Evolutionary conservation across 2,113 vertebrate species (phyloP).

Genomic region (Trinectes maculatus): DNA sequence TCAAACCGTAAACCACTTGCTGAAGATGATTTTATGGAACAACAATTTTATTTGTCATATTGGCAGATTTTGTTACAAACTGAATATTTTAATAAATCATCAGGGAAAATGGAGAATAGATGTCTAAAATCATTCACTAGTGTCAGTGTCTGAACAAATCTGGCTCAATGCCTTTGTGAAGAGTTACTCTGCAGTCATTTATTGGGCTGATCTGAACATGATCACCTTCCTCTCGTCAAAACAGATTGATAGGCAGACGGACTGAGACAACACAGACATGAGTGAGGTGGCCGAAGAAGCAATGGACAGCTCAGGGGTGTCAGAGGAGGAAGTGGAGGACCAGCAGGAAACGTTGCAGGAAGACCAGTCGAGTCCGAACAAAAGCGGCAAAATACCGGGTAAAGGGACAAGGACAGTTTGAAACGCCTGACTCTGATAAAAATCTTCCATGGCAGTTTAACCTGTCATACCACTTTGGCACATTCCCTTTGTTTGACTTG

Average conservation of each 20-base stretch:
- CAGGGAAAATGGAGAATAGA: no score
- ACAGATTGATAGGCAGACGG: fast-evolving
- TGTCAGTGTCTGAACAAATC: no score
- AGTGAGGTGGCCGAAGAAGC: conserved; percentile 30
- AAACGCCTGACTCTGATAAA: background rate
- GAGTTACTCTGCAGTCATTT: no score
- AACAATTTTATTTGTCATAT: no score
- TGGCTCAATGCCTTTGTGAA: no score
- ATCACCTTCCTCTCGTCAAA: background rate
- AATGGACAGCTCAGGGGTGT: conserved; percentile 46
- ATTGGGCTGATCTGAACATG: no score
- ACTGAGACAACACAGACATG: conserved; percentile 20
- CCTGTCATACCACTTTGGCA: background rate
- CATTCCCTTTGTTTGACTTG: background rate
- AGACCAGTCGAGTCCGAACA: background rate
- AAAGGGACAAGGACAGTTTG: background rate
- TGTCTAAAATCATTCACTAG: no score
- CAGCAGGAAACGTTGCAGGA: conserved; percentile 11
- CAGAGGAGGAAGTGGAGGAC: conserved; percentile 51
- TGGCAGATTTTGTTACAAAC: no score
- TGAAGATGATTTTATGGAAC: no score
- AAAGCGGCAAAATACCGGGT: conserved; percentile 32
- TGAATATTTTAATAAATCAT: no score
- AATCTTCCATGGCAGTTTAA: background rate
- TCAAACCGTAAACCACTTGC: no score